Base-by-base conservation (phyloP, 2,113 vertebrate genomes). In the Taxidea taxus region DNA sequence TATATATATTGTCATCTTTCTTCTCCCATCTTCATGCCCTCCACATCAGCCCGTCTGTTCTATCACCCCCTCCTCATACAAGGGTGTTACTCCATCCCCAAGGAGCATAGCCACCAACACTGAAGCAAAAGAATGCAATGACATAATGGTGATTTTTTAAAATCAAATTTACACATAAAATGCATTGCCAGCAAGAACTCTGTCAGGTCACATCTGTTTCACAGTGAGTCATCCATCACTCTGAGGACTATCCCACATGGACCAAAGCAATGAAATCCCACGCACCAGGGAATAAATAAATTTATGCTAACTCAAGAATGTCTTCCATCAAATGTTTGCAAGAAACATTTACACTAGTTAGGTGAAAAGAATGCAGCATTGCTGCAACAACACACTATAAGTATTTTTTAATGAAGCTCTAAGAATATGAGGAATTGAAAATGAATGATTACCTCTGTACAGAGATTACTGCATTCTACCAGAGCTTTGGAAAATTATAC, bases 201-300 rank as follows among this genome's bases (percentile, higher is more conserved):
- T 83, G 44, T 86, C 95, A 75, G 95, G 85, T 95, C 97, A 97
- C 91, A 97, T 95, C 91, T 98, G 95, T 91, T 97, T 93, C 89
- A 81, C 9, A 93, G 54, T 97, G 97, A 98, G 88, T 97, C 91
- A 97, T 93, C 88, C 78, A 89, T 98, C 95, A 97, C 86, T 85
- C 54, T 10, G 58, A 95, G 82, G 72, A 95, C 89, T 96, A 91
- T 78, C 89, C 72, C 83, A 95, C 97, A 90, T 86, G 91, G 88
- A 95, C 87, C 62, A 66, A 91, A 95, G 84, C 72, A 95, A 91
- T 90, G 93, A 88, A 95, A 94, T 95, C 93, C 88, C 94, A 97
- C 95, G 12, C 77, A 94, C 56, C 10, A 80, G 58, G 11, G 77
- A 74, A 96, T 82, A 96, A 97, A 92, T 87, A 95, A 92, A 97